Conservation (phyloP, 2,113 vertebrate species). For the Gymnarchus niloticus region DNA sequence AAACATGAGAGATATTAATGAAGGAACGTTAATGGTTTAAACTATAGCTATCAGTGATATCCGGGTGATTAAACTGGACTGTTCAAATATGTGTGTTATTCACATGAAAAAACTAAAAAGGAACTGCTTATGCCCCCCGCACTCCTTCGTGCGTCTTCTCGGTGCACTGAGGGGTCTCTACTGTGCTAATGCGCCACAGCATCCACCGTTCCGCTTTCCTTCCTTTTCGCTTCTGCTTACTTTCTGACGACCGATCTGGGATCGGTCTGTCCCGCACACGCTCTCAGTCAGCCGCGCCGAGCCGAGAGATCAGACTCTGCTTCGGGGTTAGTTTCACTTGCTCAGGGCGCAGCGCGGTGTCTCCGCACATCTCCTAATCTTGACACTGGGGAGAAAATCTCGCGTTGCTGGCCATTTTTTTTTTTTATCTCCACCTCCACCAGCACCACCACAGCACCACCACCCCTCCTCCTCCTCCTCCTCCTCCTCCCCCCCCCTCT, state of each 20-base stretch:
- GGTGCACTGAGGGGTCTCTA: background rate
- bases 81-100: background rate
- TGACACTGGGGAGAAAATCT: slow-evolving; percentile 43
- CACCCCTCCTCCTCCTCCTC: slow-evolving; percentile 25
- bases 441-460: slow-evolving; percentile 32
- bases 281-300: background rate
- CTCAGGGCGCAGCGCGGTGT: background rate
- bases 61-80: background rate
- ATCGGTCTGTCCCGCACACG: slow-evolving; percentile 26
- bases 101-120: background rate
- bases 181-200: slow-evolving; percentile 38
- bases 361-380: background rate
- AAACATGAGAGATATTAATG: background rate
- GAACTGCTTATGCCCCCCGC: background rate
- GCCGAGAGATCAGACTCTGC: background rate
- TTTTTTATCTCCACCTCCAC: slow-evolving; percentile 32
- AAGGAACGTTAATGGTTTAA: background rate
- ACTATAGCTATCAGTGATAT: background rate
- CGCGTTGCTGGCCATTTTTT: slow-evolving; percentile 46
- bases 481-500: slow-evolving; percentile 28
- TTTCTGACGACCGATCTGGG: slow-evolving; percentile 29
- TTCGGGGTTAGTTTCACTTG: background rate
- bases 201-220: slow-evolving; percentile 33
- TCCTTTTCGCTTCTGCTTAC: slow-evolving; percentile 16
- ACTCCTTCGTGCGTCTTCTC: background rate